A percentile compares a stretch with the other conserved stretches of the same genome.
These are phyloP conservation scores for Meloidogyne hapla DNA, from an alignment of 1,140 invertebrate species.

Conservation along the genomic window DNA sequence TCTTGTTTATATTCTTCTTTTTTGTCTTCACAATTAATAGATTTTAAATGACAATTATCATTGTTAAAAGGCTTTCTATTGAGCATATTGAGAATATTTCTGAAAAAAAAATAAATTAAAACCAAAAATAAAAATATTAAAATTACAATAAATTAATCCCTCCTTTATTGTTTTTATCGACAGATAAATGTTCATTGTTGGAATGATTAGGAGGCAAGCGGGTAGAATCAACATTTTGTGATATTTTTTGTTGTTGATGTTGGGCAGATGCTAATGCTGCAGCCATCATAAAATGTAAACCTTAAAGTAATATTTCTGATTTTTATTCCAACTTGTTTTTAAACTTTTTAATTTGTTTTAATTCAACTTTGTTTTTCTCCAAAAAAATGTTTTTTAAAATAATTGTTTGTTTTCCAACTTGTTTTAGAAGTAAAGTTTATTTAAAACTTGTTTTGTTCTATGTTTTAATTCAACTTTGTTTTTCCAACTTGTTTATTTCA, in stretches of 20 bases:
- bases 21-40: not conserved
- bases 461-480: too few relatives aligned
- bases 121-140: not conserved
- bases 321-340: not conserved
- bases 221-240: not conserved
- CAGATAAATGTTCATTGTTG: not conserved
- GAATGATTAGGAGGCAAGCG: not conserved
- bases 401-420: not conserved
- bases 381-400: not conserved
- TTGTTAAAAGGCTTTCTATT: conserved; percentile 18
- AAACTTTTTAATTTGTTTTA: not conserved
- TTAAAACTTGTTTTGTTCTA: too few relatives aligned
- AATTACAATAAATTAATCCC: conserved; percentile 19
- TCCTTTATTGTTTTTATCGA: not conserved
- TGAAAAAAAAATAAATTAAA: conserved; percentile 17
- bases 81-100: conserved; percentile 29
- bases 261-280: not conserved
- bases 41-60: not conserved
- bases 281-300: conserved; percentile 19
- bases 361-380: too few relatives aligned
- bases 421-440: too few relatives aligned
- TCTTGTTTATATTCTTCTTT: not conserved
- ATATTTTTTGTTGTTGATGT: conserved; percentile 9
- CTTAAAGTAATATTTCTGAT: not conserved
- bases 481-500: not conserved